phyloP scores from a whole-genome alignment of 2,113 vertebrate genomes.

The Plotosus lineatus region DNA sequence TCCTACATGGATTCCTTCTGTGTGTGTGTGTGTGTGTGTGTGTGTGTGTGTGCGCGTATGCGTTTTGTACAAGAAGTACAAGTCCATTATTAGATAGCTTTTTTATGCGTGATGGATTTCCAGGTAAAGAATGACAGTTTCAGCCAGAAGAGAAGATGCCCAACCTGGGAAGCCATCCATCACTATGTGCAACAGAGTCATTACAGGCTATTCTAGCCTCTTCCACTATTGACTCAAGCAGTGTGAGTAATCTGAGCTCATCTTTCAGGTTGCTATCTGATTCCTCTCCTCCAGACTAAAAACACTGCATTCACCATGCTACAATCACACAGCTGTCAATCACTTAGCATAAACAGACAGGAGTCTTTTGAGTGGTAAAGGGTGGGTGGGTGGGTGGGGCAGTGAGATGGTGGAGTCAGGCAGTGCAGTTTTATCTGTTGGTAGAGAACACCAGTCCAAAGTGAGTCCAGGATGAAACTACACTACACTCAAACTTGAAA shows the following conservation, averaged over 20 bases:
- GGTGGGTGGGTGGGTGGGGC: conserved; percentile 10
- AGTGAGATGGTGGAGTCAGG: not conserved
- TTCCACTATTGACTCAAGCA: conserved; percentile 29
- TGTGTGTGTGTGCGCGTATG: no score
- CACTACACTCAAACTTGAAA: conserved; percentile 5
- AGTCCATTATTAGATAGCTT: not conserved
- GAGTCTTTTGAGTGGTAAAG: conserved; percentile 12
- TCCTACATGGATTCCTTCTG: not conserved
- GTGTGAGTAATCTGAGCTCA: conserved; percentile 45
- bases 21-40: no score
- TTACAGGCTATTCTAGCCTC: conserved; percentile 25
- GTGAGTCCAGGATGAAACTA: conserved; percentile 15
- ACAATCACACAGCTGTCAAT: conserved; percentile 37
- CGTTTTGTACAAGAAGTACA: no score
- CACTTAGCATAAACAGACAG: conserved; percentile 9
- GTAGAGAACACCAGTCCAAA: not conserved
- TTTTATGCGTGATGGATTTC: not conserved
- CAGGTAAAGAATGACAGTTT: not conserved
- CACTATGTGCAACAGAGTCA: conserved; percentile 19
- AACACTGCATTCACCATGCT: not conserved
- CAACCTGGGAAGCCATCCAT: conserved; percentile 4
- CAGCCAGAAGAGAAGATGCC: conserved; percentile 14
- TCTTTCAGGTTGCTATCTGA: conserved; percentile 41
- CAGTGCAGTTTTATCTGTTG: conserved; percentile 35
- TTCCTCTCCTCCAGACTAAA: conserved; percentile 11